Evolutionary conservation across 2,888 invertebrate genomes (phyloP), one percentile per base, ranked within the genome.

Genomic region (Acrocera orbiculus): DNA sequence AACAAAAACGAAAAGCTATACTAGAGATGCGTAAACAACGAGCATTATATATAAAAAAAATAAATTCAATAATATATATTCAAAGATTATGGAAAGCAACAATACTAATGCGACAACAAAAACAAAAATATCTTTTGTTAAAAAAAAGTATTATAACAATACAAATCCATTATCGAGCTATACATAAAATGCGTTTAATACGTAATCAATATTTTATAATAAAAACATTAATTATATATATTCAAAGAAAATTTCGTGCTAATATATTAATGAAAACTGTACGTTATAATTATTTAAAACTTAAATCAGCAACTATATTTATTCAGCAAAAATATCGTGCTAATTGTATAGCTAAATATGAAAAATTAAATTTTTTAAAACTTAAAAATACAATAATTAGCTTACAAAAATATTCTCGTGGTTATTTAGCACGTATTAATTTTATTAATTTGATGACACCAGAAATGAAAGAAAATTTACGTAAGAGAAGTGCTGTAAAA

Each of bases 401-500:
- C 10, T 39, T 70, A 38, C 65, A 67, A 44, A 52, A 67, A 8
- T 40, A 50, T 19, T 52, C 63, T 27, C 61, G 70, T 45, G 66
- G 70, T 30, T 58, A 62, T 47, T 46, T 67, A 44, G 61, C 65
- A 22, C 56, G 70, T 28, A 54, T 62, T 50, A 47, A 63, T 32
- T 53, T 66, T 38, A 49, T 63, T 45, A 44, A 44, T n/a, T 58
- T 61, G 39, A 64, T 56, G 50, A 65, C 65, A 39, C 50, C 61
- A 2, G 63, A 61, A 49, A 56, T 56, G 37, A 58, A 53, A 42
- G 63, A 63, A 44, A 51, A 64, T 29, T 48, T 57, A 34, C 54
- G 51, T 32, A 56, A 49, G 19, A 53, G 59, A 41, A 61, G 59
- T 40, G 74, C 77, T 4, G 75, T 72, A 9, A 62, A 62, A 3